Percentiles rank a stretch among this genome's conserved stretches.
Evolutionary conservation across 2,113 vertebrate species (phyloP).

Genomic region (Dendropsophus ebraccatus): DNA sequence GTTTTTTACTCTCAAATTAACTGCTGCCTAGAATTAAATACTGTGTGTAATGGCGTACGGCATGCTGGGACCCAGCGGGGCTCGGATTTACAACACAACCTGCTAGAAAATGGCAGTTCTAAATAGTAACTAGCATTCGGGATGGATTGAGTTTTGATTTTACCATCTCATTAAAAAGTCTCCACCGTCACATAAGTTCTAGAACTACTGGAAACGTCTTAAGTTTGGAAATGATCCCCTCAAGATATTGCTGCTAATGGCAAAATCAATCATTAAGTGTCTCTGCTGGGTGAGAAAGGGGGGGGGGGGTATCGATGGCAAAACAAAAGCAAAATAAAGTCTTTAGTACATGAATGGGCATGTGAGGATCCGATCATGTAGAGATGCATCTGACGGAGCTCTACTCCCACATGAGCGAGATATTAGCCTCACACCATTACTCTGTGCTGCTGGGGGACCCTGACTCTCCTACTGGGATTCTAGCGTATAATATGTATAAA

Average conservation of each 20-base stretch:
- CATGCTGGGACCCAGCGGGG: slow-evolving; percentile 24
- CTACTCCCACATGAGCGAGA: not conserved
- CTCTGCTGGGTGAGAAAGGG: not conserved
- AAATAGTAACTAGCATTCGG: not conserved
- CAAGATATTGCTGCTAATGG: slow-evolving; percentile 11
- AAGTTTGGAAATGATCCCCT: slow-evolving; percentile 13
- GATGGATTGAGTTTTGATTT: not conserved
- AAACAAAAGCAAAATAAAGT: not conserved
- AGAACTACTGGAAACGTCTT: not conserved
- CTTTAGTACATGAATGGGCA: not conserved
- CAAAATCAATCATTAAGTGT: slow-evolving; percentile 13
- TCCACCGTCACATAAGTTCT: not conserved
- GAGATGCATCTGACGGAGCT: not conserved
- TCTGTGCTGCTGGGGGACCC: not conserved
- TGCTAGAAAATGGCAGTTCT: slow-evolving; percentile 15
- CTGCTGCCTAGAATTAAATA: slow-evolving; percentile 25
- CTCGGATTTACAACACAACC: slow-evolving; percentile 15
- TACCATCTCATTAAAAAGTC: slow-evolving; percentile 13
- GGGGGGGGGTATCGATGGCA: not conserved
- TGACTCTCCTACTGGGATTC: not conserved
- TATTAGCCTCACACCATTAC: not conserved
- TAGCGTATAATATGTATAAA: too few relatives aligned
- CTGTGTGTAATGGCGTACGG: not conserved
- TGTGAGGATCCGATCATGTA: not conserved
- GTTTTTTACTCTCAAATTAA: slow-evolving; percentile 23